Evolutionary conservation across 2,888 invertebrate species (phyloP), one percentile per base, ranked within the genome.

Genomic region (Labia minor): DNA sequence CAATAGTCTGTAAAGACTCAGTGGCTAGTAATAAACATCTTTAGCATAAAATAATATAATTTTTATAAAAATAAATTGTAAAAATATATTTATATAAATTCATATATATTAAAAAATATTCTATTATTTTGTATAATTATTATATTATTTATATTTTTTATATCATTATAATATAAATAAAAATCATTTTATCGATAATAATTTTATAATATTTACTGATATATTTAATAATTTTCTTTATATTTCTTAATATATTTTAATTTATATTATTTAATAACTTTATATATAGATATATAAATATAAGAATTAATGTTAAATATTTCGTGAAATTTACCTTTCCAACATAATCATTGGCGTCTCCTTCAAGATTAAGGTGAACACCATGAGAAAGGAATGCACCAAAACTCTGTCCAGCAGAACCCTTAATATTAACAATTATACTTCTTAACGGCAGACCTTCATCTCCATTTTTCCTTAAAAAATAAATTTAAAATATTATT

Each of bases 321-420:
- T 65, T 66, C 16, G 10, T 64, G 10, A 18, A 63, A 19, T 63
- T 69, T 72, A 85, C 85, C 79, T 89, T 89, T 80, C 95, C 97
- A 70, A 99, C 98, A 77, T 99, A 99, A 78, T 99, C 99, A 76
- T 99, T 99, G 26, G 97, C 88, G 79, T 99, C 99, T 62, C 99
- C 99, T 78, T 95, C 95, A 18, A 99, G 81, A 0, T 88, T 91
- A 1, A 96, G 90, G 66, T 87, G 87, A 67, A 98, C 85, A 20
- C 99, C 99, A 71, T 86, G 89, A 0, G 90, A 88, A 73, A 99
- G 81, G 81, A 99, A 99, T 4, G 98, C 98, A 77, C 98, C 94
- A 82, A 99, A 99, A 76, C 97, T 98, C 82, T 99, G 99, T 11
- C 99, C 99, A 10, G 97, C 99, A 1, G 96, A 95, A 16, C 99